A percentile compares a stretch with the other conserved stretches of the same genome.
phyloP scores from a whole-genome alignment of 2,797 vertebrate species.

The Stomatorhinus walkeri region DNA sequence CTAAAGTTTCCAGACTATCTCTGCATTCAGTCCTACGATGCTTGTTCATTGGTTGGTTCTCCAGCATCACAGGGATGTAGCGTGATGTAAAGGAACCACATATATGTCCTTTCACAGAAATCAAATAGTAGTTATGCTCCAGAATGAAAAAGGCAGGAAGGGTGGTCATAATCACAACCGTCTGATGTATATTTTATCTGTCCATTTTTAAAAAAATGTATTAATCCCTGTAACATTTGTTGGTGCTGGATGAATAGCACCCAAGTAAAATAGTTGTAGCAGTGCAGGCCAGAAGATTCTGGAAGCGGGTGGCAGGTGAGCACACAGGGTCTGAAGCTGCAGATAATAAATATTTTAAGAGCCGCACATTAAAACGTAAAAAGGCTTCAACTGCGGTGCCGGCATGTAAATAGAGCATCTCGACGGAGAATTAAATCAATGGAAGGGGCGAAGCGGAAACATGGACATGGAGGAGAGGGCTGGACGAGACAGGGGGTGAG shows the following conservation, averaged over 20 bases:
- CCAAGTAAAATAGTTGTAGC: neutral
- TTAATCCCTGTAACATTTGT: neutral
- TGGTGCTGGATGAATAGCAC: neutral
- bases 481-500: neutral
- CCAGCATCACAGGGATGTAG: neutral
- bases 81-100: neutral
- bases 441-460: neutral
- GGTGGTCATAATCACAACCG: neutral
- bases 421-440: conserved; percentile 10
- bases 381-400: neutral
- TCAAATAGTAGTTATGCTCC: neutral
- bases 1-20: neutral
- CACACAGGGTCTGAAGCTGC: neutral
- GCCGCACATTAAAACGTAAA: neutral
- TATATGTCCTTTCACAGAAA: neutral
- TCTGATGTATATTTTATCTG: neutral
- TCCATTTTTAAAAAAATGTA: neutral
- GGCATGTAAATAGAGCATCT: neutral
- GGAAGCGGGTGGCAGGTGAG: neutral
- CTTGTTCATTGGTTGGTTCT: neutral
- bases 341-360: neutral
- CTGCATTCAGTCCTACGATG: neutral
- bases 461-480: neutral
- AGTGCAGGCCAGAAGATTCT: neutral
- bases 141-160: neutral